These are phyloP conservation scores for Archaeoteleia sp. DNA, from an alignment of 2,888 invertebrate genomes.

Conservation along the genomic window DNA sequence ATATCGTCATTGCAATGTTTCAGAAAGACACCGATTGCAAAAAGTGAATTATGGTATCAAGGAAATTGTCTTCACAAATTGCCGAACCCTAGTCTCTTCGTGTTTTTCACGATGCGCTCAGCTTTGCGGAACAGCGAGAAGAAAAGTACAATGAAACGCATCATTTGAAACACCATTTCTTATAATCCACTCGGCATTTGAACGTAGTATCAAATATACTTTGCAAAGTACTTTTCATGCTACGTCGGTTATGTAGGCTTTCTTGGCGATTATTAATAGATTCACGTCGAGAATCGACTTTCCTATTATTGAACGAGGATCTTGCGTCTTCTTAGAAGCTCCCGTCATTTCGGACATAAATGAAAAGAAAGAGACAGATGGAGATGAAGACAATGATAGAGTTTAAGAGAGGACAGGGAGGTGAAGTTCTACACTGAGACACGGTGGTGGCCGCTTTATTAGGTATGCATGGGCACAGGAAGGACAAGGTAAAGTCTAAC, in stretches of 20 bases:
- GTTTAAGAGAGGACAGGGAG: conserved; percentile 37
- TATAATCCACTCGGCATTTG: neutral
- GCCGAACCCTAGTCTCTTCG: conserved; percentile 1
- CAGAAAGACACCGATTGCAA: conserved; percentile 11
- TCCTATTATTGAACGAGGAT: conserved; percentile 50
- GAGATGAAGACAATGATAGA: conserved; percentile 41
- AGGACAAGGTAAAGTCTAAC: conserved; percentile 50
- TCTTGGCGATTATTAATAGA: conserved; percentile 46
- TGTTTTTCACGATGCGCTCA: neutral
- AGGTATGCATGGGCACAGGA: conserved; percentile 65
- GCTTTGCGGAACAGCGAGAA: no score
- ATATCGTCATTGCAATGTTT: conserved; percentile 6
- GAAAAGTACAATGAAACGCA: no score
- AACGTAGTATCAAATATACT: neutral
- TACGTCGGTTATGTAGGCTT: conserved; percentile 9
- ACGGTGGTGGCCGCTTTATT: conserved; percentile 67
- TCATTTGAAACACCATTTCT: neutral
- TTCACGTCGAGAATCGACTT: conserved; percentile 54
- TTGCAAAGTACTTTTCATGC: neutral
- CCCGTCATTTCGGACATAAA: conserved; percentile 46
- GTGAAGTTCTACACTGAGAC: conserved; percentile 46
- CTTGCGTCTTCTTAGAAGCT: conserved; percentile 39
- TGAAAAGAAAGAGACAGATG: conserved; percentile 34
- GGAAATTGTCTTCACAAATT: conserved; percentile 22
- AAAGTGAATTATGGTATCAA: conserved; percentile 23